A percentile compares a stretch with the other conserved stretches of the same genome.
Conservation (phyloP, 2,797 vertebrate genomes). For the Aulostomus chinensis region DNA sequence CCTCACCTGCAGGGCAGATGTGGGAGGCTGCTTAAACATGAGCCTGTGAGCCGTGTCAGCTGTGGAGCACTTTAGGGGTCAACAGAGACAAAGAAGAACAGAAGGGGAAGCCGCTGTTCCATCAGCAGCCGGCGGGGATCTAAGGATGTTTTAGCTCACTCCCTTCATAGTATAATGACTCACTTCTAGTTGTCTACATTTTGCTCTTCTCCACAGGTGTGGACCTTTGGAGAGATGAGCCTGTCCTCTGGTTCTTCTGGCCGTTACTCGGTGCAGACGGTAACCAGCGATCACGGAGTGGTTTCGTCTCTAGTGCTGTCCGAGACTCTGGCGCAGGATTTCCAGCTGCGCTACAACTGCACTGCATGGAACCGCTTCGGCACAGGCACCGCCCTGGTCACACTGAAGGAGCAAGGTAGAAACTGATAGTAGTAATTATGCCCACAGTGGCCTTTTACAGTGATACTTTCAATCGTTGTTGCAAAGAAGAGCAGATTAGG, state of each 20-base stretch:
- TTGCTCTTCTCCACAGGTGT: slow-evolving; percentile 76
- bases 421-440: neutral
- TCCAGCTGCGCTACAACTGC: slow-evolving; percentile 77
- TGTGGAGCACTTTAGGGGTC: slow-evolving; percentile 47
- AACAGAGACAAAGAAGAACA: slow-evolving; percentile 33
- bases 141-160: slow-evolving; percentile 40
- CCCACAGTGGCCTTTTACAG: neutral
- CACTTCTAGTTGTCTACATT: slow-evolving; percentile 14
- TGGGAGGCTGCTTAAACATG: slow-evolving; percentile 72
- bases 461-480: slow-evolving; percentile 23
- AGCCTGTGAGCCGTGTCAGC: slow-evolving; percentile 57
- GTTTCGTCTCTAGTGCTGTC: slow-evolving; percentile 87
- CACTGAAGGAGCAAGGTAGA: slow-evolving; percentile 74
- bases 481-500: slow-evolving; percentile 41
- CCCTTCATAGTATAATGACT: slow-evolving; percentile 19
- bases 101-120: slow-evolving; percentile 30
- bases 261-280: slow-evolving; percentile 88
- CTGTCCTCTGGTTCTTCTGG: slow-evolving; percentile 84
- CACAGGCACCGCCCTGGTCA: slow-evolving; percentile 69
- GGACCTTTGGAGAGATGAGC: slow-evolving; percentile 87
- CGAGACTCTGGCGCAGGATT: slow-evolving; percentile 85
- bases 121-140: slow-evolving; percentile 33
- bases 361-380: slow-evolving; percentile 78
- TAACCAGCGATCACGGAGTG: slow-evolving; percentile 80
- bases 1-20: slow-evolving; percentile 69